Conservation (phyloP, 1,140 invertebrate species). For the Macrobrachium nipponense region DNA sequence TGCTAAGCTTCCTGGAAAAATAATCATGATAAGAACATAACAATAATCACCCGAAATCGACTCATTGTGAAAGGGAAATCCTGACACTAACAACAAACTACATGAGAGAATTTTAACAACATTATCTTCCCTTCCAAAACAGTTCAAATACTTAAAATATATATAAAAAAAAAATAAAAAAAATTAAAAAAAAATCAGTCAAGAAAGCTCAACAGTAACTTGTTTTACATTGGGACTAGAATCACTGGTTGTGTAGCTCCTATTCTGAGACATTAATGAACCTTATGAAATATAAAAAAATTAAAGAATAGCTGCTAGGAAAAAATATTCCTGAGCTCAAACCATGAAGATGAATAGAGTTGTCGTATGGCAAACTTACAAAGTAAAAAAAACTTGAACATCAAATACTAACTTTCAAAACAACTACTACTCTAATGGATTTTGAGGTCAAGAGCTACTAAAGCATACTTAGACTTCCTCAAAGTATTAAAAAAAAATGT, state of each 20-base stretch:
- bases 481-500: too few species aligned
- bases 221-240: constrained; percentile 33
- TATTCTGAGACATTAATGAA: constrained; percentile 12
- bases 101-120: neutral
- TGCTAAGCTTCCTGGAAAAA: constrained; percentile 33
- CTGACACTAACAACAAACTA: neutral
- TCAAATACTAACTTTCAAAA: too few species aligned
- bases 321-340: too few species aligned
- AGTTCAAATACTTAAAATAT: constrained; percentile 8
- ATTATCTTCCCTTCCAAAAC: constrained; percentile 27
- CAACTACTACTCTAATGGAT: too few species aligned
- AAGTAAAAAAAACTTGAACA: too few species aligned
- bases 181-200: constrained; percentile 3
- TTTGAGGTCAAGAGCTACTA: too few species aligned
- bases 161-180: too few species aligned
- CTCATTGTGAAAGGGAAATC: constrained; percentile 20
- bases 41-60: constrained; percentile 17
- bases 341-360: too few species aligned
- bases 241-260: too few species aligned
- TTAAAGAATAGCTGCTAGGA: neutral
- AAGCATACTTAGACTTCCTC: too few species aligned
- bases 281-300: constrained; percentile 8
- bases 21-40: too few species aligned
- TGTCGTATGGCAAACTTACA: too few species aligned
- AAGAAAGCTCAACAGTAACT: constrained; percentile 39